Conservation (phyloP, 2,888 invertebrate genomes). For the Venustoraphidia nigricollis region DNA sequence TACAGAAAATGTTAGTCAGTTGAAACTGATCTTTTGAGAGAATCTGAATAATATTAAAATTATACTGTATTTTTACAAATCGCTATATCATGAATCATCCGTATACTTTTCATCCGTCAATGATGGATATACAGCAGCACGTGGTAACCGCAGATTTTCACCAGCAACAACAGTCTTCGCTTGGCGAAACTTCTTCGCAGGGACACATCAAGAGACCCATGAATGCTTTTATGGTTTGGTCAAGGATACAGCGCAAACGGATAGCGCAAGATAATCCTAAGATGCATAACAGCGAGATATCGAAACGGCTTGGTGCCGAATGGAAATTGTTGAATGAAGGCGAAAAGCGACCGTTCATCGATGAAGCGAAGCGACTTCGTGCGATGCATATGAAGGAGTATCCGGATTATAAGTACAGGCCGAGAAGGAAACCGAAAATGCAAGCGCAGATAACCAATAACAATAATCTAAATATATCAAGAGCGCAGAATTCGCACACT, state of each 20-base stretch:
- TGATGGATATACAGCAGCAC: conserved; percentile 6
- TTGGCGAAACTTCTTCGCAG: conserved; percentile 17
- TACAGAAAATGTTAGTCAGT: no score
- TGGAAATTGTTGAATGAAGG: conserved; percentile 81
- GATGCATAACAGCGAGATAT: conserved; percentile 83
- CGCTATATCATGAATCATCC: conserved; percentile 1
- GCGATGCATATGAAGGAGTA: conserved; percentile 83
- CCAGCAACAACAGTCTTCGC: neutral
- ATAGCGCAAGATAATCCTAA: conserved; percentile 91
- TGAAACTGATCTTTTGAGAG: no score
- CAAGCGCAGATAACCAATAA: conserved; percentile 14
- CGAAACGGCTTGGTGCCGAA: conserved; percentile 80
- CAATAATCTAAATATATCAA: no score
- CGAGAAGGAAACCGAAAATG: conserved; percentile 69
- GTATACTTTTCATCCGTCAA: conserved; percentile 2
- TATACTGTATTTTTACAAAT: no score
- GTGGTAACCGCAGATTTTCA: neutral
- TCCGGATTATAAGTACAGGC: conserved; percentile 82
- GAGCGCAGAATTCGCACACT: no score
- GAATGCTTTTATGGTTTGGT: conserved; percentile 99
- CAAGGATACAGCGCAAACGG: conserved; percentile 75
- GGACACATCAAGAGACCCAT: conserved; percentile 90
- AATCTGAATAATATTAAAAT: no score
- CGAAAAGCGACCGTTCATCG: conserved; percentile 87
- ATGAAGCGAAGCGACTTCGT: conserved; percentile 81